Evolutionary conservation across 2,797 vertebrate species (phyloP), one percentile per base, ranked within the genome.

Genomic region (Octomys mimax): DNA sequence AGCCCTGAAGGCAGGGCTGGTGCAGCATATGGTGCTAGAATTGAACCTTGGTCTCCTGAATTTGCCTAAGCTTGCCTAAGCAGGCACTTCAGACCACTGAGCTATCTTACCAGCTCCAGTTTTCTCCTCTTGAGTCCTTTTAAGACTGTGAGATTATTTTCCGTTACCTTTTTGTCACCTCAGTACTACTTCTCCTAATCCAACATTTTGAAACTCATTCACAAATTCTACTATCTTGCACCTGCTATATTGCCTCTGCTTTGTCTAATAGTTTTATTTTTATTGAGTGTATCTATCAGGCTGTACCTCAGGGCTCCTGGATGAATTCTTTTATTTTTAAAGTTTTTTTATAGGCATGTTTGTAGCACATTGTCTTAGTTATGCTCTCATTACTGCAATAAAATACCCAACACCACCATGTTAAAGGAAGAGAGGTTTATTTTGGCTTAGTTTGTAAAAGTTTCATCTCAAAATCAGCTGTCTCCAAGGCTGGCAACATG

Each of bases 171-270:
- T 87, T 89, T 39, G 12, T 66, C 24, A 91, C 28, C 84, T 36
- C 12, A 86, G 4, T 5, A 21, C 26, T 87, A 59, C 4, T 57
- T 78, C 84, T 77, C 28, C 66, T 89, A 87, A 66, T 68, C 21
- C 33, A 77, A 66, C 62, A 79, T n/a, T 83, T 87, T 26, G 16
- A 91, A 96, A 42, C 28, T 3, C 54, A 80, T 87, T 96, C 54
- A 92, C 59, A 92, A 87, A 78, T n/a, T 68, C n/a, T 93, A 49
- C 49, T 79, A 49, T 77, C 83, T 31, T 92, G 42, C 3, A 46
- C 33, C 28, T 88, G 19, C 31, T 66, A 1, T 22, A 84, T 85
- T 94, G 36, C 13, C 54, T 96, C 62, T 84, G 9, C 33, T 57
- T 91, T 84, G 36, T 9, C n/a, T 6, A 68, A 8, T 19, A 33